These are phyloP conservation scores for Dissostichus mawsoni DNA, from an alignment of 2,113 vertebrate genomes.

Conservation along the genomic window DNA sequence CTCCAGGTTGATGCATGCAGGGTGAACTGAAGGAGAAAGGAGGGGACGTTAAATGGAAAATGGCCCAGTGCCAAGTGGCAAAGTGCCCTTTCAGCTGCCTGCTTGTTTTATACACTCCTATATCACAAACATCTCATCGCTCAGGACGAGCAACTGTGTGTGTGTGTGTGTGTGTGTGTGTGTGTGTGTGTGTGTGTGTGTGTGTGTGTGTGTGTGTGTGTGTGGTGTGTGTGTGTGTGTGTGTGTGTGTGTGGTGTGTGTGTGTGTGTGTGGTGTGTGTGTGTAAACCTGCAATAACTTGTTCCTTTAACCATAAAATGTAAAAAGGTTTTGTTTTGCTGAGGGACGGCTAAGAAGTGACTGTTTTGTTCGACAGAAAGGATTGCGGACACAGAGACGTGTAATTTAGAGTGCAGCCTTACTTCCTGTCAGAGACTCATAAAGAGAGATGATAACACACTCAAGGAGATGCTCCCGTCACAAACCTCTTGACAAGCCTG, in stretches of 20 bases:
- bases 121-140: conserved; percentile 64
- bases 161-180: conserved; percentile 27
- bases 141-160: conserved; percentile 26
- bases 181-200: conserved; percentile 21
- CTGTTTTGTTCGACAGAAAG: conserved; percentile 59
- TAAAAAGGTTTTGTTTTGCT: conserved; percentile 57
- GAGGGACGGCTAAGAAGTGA: conserved; percentile 18
- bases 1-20: conserved; percentile 56
- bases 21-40: conserved; percentile 63
- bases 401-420: conserved; percentile 71
- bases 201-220: neutral
- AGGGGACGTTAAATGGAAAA: conserved; percentile 72
- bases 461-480: conserved; percentile 54
- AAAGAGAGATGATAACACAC: conserved; percentile 80
- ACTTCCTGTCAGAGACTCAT: conserved; percentile 77
- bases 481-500: conserved; percentile 43
- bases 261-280: neutral
- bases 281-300: conserved; percentile 69
- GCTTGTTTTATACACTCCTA: conserved; percentile 72
- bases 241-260: conserved; percentile 29
- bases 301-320: conserved; percentile 61
- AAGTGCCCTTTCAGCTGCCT: conserved; percentile 75
- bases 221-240: neutral
- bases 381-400: conserved; percentile 59
- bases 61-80: conserved; percentile 75